A percentile compares a stretch with the other conserved stretches of the same genome.
phyloP scores from a whole-genome alignment of 2,113 vertebrate genomes.

The Oncorhynchus keta region DNA sequence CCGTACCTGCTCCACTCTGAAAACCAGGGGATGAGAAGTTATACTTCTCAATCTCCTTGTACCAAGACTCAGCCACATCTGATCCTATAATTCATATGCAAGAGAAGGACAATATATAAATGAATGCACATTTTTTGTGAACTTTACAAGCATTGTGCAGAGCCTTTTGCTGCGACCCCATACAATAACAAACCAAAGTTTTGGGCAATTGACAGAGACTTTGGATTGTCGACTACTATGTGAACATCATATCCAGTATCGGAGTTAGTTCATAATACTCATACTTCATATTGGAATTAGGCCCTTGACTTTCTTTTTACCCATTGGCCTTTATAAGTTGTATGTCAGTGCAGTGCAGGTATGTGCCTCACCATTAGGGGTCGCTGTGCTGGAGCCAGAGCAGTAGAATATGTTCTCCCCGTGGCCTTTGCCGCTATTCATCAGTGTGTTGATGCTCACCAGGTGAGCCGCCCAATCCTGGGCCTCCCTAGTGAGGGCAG shows the following conservation, averaged over 20 bases:
- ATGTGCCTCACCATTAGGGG: conserved; percentile 37
- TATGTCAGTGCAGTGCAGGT: not conserved
- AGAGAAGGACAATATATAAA: not conserved
- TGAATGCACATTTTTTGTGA: no score
- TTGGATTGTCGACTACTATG: no score
- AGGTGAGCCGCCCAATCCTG: conserved; percentile 54
- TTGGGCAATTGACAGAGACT: no score
- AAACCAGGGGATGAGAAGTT: conserved; percentile 51
- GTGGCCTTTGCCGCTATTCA: conserved; percentile 46
- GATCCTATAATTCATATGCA: conserved; percentile 31
- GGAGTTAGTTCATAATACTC: no score
- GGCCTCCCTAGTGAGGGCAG: conserved; percentile 43
- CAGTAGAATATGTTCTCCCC: conserved; percentile 60
- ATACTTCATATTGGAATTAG: no score
- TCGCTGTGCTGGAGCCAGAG: conserved; percentile 36
- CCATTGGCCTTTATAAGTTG: no score
- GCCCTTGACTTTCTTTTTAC: no score
- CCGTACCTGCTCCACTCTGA: conserved; percentile 53
- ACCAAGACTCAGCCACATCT: conserved; percentile 59
- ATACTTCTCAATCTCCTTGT: conserved; percentile 56
- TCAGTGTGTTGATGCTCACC: conserved; percentile 38
- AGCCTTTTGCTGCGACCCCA: no score
- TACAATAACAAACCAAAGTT: no score
- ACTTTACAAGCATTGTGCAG: not conserved
- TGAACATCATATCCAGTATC: no score